These are phyloP conservation scores for Chirona hameri DNA, from an alignment of 2,888 invertebrate species.

Conservation along the genomic window DNA sequence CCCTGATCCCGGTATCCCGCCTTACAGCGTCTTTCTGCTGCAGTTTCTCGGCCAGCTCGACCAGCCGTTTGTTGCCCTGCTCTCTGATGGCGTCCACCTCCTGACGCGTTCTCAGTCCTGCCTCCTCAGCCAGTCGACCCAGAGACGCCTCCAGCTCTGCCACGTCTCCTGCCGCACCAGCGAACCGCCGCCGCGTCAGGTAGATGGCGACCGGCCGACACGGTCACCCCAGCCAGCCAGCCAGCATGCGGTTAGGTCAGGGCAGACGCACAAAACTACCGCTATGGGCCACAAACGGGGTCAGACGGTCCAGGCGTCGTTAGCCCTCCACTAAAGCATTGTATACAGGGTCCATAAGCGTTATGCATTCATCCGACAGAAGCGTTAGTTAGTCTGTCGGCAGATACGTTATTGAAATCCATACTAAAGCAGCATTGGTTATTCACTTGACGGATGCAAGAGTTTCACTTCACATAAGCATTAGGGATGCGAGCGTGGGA, in stretches of 20 bases:
- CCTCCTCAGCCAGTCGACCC: constrained; percentile 3
- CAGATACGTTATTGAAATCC: neutral
- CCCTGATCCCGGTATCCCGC: neutral
- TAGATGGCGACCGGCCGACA: neutral
- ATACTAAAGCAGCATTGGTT: neutral
- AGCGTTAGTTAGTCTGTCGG: neutral
- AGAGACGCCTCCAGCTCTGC: constrained; percentile 3
- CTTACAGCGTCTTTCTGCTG: neutral
- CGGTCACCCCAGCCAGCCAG: neutral
- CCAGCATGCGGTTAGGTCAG: neutral
- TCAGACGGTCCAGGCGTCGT: neutral
- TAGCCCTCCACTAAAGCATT: neutral
- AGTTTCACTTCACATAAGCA: neutral
- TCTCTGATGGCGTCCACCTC: neutral
- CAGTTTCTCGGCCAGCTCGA: neutral
- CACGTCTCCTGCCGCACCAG: neutral
- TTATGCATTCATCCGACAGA: neutral
- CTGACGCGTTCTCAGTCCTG: neutral
- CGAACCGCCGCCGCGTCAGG: neutral
- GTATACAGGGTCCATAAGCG: neutral
- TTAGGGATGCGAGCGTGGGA: no score
- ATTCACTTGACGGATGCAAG: neutral
- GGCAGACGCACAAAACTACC: neutral
- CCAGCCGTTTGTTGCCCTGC: neutral
- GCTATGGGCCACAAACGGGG: neutral